These are phyloP conservation scores for Podarcis raffonei DNA, from an alignment of 2,113 vertebrate genomes.

Conservation along the genomic window DNA sequence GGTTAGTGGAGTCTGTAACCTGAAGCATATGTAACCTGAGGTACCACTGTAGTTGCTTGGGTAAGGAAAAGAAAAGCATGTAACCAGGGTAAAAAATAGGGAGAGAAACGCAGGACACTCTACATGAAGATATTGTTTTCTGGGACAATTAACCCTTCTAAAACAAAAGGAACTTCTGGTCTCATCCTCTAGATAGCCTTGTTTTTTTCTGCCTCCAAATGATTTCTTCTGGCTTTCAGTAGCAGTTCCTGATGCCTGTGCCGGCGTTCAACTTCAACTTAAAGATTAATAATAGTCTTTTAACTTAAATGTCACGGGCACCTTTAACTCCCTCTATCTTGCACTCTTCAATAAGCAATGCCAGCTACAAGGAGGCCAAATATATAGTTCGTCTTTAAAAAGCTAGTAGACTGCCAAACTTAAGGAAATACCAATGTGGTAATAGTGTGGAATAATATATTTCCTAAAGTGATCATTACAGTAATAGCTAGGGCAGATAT, in stretches of 20 bases:
- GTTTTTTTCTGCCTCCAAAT: neutral
- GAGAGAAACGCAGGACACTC: neutral
- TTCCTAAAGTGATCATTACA: neutral
- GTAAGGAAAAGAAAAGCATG: neutral
- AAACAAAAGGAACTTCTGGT: neutral
- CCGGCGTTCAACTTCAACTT: neutral
- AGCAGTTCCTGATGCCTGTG: accelerated
- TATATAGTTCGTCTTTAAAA: accelerated
- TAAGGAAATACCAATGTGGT: accelerated
- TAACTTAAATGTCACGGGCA: neutral
- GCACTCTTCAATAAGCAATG: neutral
- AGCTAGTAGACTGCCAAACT: neutral
- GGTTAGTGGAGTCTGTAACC: too few relatives aligned
- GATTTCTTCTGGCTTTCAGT: conserved; percentile 1
- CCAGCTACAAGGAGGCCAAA: neutral
- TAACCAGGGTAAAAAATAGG: neutral
- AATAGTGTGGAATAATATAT: neutral
- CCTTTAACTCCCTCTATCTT: accelerated
- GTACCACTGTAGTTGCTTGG: neutral
- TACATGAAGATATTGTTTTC: neutral
- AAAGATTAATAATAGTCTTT: conserved; percentile 7
- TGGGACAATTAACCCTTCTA: neutral
- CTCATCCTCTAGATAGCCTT: conserved; percentile 20
- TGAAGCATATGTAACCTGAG: too few relatives aligned
- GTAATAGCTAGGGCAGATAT: neutral